Evolutionary conservation across 2,113 vertebrate species (phyloP), one percentile per base, ranked within the genome.

Genomic region (Natator depressus): DNA sequence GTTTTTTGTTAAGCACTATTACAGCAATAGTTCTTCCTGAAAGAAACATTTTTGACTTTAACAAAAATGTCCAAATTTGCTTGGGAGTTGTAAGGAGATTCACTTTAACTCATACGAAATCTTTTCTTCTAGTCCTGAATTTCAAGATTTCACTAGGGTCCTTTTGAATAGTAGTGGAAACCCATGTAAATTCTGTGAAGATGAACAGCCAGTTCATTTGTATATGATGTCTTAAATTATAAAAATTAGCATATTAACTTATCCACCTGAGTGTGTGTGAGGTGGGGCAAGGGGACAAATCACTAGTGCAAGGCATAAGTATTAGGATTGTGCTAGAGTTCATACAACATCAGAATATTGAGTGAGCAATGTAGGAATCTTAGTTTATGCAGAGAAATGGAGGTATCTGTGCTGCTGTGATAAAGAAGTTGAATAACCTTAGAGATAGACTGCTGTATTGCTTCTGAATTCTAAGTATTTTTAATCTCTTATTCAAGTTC

Each of bases 401-500:
- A 81, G 24, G 9, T 65, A 87, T 55, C 82, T 85, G 51, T 89
- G 24, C 49, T 84, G 27, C 49, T 82, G 51, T 80, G 80, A 92
- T 88, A 93, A 87, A 85, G 38, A 86, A 86, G 46, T 29, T 82
- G 47, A 90, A 47, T 89, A 90, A 91, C 13, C 89, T 95, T 17
- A 86, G 79, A 91, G 86, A 80, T 55, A 62, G 2, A 82, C n/a
- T 31, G 75, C 20, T 76, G 29, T 27, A 84, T 13, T 80, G 72
- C 16, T 84, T 78, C 62, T 57, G 91, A 94, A 90, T 84, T 79
- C 82, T 90, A 80, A 80, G 75, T 35, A 82, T 79, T 92, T 93
- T 84, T 78, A 91, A 94, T 57, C 50, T 38, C 57, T 94, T 89
- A 89, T 85, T 95, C 49, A 38, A 86, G 59, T 85, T 93, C 35